Base-by-base conservation (phyloP, 2,113 vertebrate genomes). In the Apaloderma vittatum region DNA sequence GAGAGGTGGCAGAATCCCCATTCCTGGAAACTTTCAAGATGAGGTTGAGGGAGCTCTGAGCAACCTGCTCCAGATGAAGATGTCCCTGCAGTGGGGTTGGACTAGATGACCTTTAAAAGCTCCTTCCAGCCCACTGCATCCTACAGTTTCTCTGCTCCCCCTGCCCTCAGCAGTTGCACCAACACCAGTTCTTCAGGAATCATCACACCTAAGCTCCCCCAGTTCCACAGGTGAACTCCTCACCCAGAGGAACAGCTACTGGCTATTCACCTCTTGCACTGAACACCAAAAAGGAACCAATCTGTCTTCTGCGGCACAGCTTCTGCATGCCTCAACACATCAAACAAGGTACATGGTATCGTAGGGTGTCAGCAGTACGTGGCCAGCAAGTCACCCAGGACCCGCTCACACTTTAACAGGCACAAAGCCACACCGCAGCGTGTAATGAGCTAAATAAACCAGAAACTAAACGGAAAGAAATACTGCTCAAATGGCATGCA, bases 341-440 rank as follows among this genome's bases (percentile, higher is more conserved):
- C 11, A 40, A 29, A 43, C 55, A 27, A 22, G 23, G 23, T 8
- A 12, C 34, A 8, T 11, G 18, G 32, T 4, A 40, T 12, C 55
- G n/a, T 3, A 20, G 15, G 21, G 10, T 32, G 12, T 37, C 27
- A 17, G 11, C 4, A 8, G 7, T 6, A 37, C 11, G 7, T 29
- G 34, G 29, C 34, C 61, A 49, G 8, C 29, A 70, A 59, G 29
- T 43, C 79, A 22, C 55, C 37, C 15, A 5, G 45, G 45, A 17
- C 55, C 16, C 71, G 34, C 55, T n/a, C 6, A 1, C 8, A 1
- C 14, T 51, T 0, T 27, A 27, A 17, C 2, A 43, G 34, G 8
- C 55, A 51, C 26, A 22, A 43, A 49, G 55, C 45, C 34, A 5
- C 4, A 29, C 8, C 46, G 22, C 19, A 40, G n/a, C 5, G 40